phyloP scores from a whole-genome alignment of 2,888 invertebrate species.

The Ctena decussata region DNA sequence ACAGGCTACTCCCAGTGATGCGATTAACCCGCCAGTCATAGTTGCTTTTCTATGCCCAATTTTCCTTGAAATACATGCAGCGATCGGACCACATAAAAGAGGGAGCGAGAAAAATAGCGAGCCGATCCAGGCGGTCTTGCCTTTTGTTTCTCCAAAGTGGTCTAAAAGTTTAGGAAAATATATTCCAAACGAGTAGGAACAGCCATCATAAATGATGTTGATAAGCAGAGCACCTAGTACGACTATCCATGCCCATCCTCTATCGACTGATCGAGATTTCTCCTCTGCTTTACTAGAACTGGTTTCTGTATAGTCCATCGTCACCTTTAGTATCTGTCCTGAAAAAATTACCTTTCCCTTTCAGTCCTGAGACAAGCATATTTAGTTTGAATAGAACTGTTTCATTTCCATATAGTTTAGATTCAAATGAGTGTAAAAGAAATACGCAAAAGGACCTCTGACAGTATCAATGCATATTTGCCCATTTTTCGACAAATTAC shows the following conservation, averaged over 20 bases:
- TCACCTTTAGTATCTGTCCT: too few species aligned
- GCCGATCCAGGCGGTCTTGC: conserved; percentile 96
- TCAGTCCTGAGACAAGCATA: too few species aligned
- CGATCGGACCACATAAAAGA: conserved; percentile 87
- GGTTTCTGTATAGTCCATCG: too few species aligned
- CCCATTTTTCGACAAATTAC: too few species aligned
- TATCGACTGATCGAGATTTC: background rate
- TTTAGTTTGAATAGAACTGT: too few species aligned
- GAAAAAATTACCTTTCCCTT: too few species aligned
- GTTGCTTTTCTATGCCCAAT: conserved; percentile 81
- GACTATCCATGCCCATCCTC: conserved; percentile 97
- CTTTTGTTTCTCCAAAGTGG: conserved; percentile 94
- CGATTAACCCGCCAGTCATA: conserved; percentile 82
- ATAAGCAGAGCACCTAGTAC: conserved; percentile 95
- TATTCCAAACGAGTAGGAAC: conserved; percentile 96
- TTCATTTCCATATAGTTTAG: too few species aligned
- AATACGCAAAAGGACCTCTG: too few species aligned
- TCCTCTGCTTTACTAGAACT: background rate
- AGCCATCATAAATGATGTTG: conserved; percentile 96
- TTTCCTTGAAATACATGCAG: conserved; percentile 76
- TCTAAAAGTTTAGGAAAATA: conserved; percentile 94
- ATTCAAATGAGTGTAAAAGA: too few species aligned
- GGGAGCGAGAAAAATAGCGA: conserved; percentile 97
- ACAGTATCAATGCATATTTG: too few species aligned
- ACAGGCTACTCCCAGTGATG: conserved; percentile 78